Evolutionary conservation across 2,888 invertebrate species (phyloP).

Genomic region (Ellobium chinense): DNA sequence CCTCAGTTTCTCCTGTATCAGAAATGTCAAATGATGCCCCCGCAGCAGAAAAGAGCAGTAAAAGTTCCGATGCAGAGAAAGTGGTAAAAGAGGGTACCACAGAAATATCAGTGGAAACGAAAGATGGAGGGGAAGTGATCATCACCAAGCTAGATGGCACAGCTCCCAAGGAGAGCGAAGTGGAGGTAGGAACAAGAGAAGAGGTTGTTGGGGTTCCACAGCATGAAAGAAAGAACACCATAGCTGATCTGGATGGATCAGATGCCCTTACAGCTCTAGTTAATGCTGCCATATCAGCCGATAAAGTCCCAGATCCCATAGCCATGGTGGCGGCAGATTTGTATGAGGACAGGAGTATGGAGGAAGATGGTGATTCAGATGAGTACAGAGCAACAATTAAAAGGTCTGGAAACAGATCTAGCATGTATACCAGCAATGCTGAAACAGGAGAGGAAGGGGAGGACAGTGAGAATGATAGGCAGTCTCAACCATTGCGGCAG

Average conservation of each 20-base stretch:
- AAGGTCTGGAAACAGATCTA: not conserved
- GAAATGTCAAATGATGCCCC: not conserved
- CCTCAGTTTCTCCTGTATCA: not conserved
- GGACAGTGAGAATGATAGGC: conserved; percentile 29
- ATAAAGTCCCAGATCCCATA: conserved; percentile 47
- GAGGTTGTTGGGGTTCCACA: conserved; percentile 28
- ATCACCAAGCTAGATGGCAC: not conserved
- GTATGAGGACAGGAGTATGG: conserved; percentile 33
- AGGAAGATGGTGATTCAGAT: conserved; percentile 41
- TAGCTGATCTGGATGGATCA: conserved; percentile 46
- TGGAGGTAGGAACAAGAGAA: conserved; percentile 37
- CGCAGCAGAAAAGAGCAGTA: not conserved
- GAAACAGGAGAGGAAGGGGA: conserved; percentile 38
- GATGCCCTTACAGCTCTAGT: conserved; percentile 49
- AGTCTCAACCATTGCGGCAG: conserved; percentile 15
- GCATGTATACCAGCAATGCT: not conserved
- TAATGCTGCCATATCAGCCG: conserved; percentile 50
- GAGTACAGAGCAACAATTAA: conserved; percentile 29
- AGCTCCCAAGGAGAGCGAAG: conserved; percentile 25
- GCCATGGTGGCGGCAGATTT: conserved; percentile 48
- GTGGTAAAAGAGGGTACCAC: not conserved
- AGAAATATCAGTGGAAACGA: not conserved
- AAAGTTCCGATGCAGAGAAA: not conserved
- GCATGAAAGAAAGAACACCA: conserved; percentile 46
- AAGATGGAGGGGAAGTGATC: conserved; percentile 23